Conservation (phyloP, 1,140 invertebrate species). For the Eupristina koningsbergeri region DNA sequence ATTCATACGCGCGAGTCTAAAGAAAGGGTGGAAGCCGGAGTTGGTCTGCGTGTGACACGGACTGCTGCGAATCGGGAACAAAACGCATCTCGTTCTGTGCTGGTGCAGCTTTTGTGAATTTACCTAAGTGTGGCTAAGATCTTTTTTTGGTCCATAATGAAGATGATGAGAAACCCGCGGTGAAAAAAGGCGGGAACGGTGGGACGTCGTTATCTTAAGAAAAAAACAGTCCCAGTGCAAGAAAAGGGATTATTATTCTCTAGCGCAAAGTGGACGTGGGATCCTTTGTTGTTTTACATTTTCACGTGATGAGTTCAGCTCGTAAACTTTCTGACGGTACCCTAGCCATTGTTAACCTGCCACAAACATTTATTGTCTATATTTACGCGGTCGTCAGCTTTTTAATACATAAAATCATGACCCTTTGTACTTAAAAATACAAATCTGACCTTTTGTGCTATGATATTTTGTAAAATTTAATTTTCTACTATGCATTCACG, state of each 20-base stretch:
- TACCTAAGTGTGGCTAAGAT: not conserved
- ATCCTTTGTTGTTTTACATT: slow-evolving; percentile 27
- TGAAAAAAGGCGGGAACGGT: not conserved
- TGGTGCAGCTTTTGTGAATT: not conserved
- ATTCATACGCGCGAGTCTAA: too few relatives aligned
- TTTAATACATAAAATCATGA: not conserved
- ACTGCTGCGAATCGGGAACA: slow-evolving; percentile 12
- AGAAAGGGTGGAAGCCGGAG: not conserved
- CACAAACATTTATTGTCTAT: slow-evolving; percentile 19
- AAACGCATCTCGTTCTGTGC: not conserved
- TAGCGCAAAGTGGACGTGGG: not conserved
- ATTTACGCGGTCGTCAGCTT: not conserved
- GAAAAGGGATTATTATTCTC: slow-evolving; percentile 28
- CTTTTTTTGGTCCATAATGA: slow-evolving; percentile 25
- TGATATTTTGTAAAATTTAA: not conserved
- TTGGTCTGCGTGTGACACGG: not conserved
- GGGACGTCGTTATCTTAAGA: slow-evolving; percentile 25
- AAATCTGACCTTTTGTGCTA: too few relatives aligned
- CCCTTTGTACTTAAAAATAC: not conserved
- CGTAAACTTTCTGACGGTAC: not conserved
- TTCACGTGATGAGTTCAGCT: slow-evolving; percentile 12
- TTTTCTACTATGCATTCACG: not conserved
- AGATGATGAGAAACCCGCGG: not conserved
- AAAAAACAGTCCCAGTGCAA: slow-evolving; percentile 2
- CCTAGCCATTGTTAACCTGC: not conserved